These are phyloP conservation scores for Physella acuta DNA, from an alignment of 1,140 invertebrate genomes.

Conservation along the genomic window DNA sequence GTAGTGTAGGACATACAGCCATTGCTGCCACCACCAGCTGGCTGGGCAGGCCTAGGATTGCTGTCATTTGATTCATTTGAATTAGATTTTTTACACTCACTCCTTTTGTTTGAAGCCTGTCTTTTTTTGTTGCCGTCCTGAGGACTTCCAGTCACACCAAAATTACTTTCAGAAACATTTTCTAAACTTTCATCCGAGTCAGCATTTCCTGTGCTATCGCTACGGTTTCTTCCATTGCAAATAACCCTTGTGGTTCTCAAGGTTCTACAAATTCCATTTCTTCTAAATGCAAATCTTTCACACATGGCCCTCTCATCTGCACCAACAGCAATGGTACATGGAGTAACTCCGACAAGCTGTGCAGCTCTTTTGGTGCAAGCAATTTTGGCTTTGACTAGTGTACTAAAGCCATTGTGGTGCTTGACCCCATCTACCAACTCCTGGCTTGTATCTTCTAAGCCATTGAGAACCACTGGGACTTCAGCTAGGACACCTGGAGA, in stretches of 20 bases:
- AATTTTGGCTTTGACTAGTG: constrained; percentile 17
- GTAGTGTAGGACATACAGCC: constrained; percentile 1
- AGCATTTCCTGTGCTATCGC: constrained; percentile 21
- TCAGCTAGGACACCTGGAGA: constrained; percentile 19
- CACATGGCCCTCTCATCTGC: constrained; percentile 20
- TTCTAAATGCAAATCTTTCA: constrained; percentile 23
- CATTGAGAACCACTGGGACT: constrained; percentile 14
- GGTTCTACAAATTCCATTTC: constrained; percentile 11
- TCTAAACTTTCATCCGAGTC: constrained; percentile 28
- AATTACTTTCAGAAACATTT: constrained; percentile 19
- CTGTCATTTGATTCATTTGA: background rate
- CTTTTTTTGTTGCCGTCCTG: constrained; percentile 14
- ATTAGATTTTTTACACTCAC: constrained; percentile 7
- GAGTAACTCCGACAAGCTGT: constrained; percentile 15
- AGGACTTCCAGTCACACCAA: constrained; percentile 3
- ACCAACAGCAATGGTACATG: constrained; percentile 22
- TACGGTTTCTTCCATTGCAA: constrained; percentile 20
- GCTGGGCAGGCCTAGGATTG: background rate
- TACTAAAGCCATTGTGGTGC: constrained; percentile 4
- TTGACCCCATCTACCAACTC: constrained; percentile 1
- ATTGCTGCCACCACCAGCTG: background rate
- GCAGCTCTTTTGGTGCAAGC: constrained; percentile 3
- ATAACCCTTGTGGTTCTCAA: constrained; percentile 13
- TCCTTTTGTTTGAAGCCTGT: background rate
- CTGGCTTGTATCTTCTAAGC: background rate